phyloP scores from a whole-genome alignment of 2,888 invertebrate species.

The Hirtodrosophila histrioides region DNA sequence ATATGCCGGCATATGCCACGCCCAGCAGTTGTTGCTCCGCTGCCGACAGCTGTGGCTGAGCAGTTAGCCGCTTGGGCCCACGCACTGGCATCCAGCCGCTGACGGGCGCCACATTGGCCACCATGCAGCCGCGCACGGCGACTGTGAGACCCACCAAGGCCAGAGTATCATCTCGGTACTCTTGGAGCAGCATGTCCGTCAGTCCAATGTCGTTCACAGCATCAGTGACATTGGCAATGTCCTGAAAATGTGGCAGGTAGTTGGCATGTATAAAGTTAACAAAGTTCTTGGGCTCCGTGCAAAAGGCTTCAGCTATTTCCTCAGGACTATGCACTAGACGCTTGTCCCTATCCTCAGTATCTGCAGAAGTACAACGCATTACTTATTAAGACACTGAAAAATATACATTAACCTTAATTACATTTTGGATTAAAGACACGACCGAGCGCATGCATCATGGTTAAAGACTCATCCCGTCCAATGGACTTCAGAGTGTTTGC shows the following conservation, averaged over 20 bases:
- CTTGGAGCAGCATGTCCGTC: conserved; percentile 88
- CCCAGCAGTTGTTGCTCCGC: conserved; percentile 56
- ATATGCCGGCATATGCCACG: conserved; percentile 39
- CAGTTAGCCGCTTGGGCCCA: conserved; percentile 82
- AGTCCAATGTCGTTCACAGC: conserved; percentile 89
- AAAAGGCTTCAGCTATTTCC: conserved; percentile 88
- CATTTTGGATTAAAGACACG: conserved; percentile 91
- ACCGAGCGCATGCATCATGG: conserved; percentile 90
- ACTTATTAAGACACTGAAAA: neutral
- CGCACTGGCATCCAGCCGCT: conserved; percentile 91
- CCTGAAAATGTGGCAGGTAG: conserved; percentile 89
- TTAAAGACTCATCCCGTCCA: conserved; percentile 89
- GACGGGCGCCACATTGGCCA: conserved; percentile 88
- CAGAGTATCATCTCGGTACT: conserved; percentile 85
- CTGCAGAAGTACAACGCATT: conserved; percentile 20
- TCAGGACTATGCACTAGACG: conserved; percentile 87
- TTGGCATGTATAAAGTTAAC: conserved; percentile 90
- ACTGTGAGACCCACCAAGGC: conserved; percentile 87
- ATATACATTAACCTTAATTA: conserved; percentile 79
- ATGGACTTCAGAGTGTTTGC: conserved; percentile 84
- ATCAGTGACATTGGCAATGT: conserved; percentile 87
- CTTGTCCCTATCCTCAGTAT: conserved; percentile 73
- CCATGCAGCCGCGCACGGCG: conserved; percentile 89
- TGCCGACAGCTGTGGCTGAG: conserved; percentile 19
- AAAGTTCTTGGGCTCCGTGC: conserved; percentile 88